Conservation (phyloP, 1,140 invertebrate genomes). For the Anoplolepis gracilipes region DNA sequence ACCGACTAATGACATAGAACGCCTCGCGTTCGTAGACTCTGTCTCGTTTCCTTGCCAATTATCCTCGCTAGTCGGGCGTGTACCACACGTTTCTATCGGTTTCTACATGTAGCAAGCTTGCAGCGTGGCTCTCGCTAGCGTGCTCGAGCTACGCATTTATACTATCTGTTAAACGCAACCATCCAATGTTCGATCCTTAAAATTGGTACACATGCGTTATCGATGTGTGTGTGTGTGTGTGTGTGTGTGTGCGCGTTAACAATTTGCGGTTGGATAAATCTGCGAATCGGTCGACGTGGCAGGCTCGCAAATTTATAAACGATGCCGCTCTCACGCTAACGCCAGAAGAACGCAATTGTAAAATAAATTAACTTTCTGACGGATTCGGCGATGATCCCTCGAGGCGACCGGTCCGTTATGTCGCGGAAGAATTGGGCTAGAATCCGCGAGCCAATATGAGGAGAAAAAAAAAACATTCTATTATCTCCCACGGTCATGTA, state of each 20-base stretch:
- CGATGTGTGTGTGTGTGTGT: not conserved
- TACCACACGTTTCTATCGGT: constrained; percentile 14
- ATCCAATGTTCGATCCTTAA: constrained; percentile 9
- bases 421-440: constrained; percentile 33
- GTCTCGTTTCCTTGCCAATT: constrained; percentile 19
- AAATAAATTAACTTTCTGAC: constrained; percentile 58
- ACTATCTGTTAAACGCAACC: not conserved
- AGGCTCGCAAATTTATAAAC: not conserved
- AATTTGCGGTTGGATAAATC: not conserved
- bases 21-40: not conserved
- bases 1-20: constrained; percentile 57
- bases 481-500: constrained; percentile 2
- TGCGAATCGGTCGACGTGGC: constrained; percentile 23
- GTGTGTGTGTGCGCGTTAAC: not conserved
- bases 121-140: not conserved
- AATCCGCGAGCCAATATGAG: not conserved
- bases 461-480: not conserved
- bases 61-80: not conserved
- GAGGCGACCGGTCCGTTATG: constrained; percentile 49
- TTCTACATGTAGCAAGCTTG: not conserved
- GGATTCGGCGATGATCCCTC: constrained; percentile 35
- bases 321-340: constrained; percentile 1
- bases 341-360: constrained; percentile 9
- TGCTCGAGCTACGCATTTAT: constrained; percentile 2
- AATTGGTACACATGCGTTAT: not conserved